Evolutionary conservation across 1,140 invertebrate species (phyloP), one percentile per base, ranked within the genome.

Genomic region (Meloidogyne exigua): DNA sequence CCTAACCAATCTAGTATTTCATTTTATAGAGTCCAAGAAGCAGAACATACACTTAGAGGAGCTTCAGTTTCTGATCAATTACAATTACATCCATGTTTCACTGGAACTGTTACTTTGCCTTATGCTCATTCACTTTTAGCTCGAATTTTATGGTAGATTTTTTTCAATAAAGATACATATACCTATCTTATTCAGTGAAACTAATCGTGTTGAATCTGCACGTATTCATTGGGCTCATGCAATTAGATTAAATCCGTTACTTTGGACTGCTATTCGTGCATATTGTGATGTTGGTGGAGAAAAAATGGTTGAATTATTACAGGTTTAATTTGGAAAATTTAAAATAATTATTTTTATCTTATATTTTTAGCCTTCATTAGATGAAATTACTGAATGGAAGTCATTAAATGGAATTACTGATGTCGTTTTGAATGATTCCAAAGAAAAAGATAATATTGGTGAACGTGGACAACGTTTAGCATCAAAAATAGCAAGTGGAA

Each of bases 101-200:
- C 32, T n/a, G 64, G 44, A 49, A 72, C 78, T 23, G 18, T 23
- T 57, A 73, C 71, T 9, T 26, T 44, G 23, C 36, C 79, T 32
- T 79, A 79, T 68, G 78, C 78, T 7, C 76, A 79, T 69, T 67
- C 77, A 12, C 62, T 79, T 28, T 63, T 79, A 21, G 78, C 78
- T 9, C 62, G 81, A 39, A 79, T 74, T 65, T 62, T 79, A n/a
- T 26, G 77, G 77, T 79, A 57, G 32, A 11, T 72, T 13, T 65
- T 69, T 76, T 76, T 49, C 10, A 15, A 36, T 62, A 18, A 28
- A 36, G 3, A 66, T n/a, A 26, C 13, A 18, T 63, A 5, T 23
- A 18, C 26, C 2, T 25, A 4, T 76, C 12, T 26, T 77, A 11
- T 75, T 10, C 5, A 79, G 78, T 7, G 78, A 79, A 71, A 79